Evolutionary conservation across 2,888 invertebrate genomes (phyloP), one percentile per base, ranked within the genome.

Genomic region (Bhutanitis thaidina): DNA sequence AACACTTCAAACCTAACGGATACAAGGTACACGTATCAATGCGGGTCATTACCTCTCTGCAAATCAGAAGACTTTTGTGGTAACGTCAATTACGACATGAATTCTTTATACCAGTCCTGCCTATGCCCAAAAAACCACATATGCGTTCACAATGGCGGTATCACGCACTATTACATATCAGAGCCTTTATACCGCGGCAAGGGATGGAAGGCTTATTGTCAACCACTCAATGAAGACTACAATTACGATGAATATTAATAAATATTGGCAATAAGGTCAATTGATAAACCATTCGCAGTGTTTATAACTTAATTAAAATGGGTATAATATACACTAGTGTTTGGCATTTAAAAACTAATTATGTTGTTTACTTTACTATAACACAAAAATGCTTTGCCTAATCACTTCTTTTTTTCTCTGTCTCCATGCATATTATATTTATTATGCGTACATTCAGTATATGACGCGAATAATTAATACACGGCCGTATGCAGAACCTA

Each of bases 31-130:
- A 63, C 62, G 1, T 92, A 91, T 55, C 77, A 76, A 54, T 92
- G 92, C 59, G 68, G 78, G 3, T 75, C 91, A 62, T 72, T 92
- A 53, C 80, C 80, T 5, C 70, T 80, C 32, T 93, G 93, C 62
- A 77, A 81, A 13, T 71, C 80, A 0, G 79, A 80, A 0, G 92
- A 93, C 32, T 91, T 91, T 61, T 94, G 93, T 64, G 93, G 93
- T 0, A 83, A 91, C 53, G 90, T 93, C 7, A 84, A 90, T 60
- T 72, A 80, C n/a, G 92, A 93, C 59, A 67, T 90, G 7, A 91
- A 89, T 53, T 91, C 92, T 7, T 77, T 92, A 10, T 93, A 93
- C 65, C 92, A 93, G 62, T 90, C 87, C 7, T 93, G 93, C 56
- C 77, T 91, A 16, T 94, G 93, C 57, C 93, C 93, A 0, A 69